Evolutionary conservation across 2,113 vertebrate species (phyloP), one percentile per base, ranked within the genome.

Genomic region (Phoxinus phoxinus): DNA sequence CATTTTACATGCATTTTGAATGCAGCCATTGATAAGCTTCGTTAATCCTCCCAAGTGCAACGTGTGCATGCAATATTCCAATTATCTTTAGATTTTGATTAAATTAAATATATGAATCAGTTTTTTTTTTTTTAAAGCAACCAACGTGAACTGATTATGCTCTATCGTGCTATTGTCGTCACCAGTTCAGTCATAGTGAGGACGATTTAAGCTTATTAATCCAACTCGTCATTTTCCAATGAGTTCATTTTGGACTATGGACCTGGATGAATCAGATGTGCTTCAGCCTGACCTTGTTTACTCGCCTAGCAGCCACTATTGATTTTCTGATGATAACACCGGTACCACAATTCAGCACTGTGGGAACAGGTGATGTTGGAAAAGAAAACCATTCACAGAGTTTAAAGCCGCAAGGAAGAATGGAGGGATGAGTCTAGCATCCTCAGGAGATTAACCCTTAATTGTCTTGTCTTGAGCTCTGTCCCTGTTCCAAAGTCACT

Each of bases 271-370:
- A 61, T 19, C 23, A 63, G 32, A 48, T 3, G 23, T 58, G 65
- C 41, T 51, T 72, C 82, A 56, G 17, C 17, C 41, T 73, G 37
- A 25, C 27, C 77, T 81, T 85, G 77, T 75, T 85, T 81, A 81
- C 69, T 80, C 44, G 83, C 21, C 65, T 53, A 44, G n/a, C 25
- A 23, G 85, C 23, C 15, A 19, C 13, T 76, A 85, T 85, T 59
- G 86, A 87, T 81, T 87, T 85, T 75, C 44, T 85, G 69, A 87
- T 75, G 46, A 46, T 73, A 27, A 46, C 61, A 85, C 19, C 10
- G 13, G 4, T 48, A 35, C 41, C 44, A 48, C 80, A 17, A 21
- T 35, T 30, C 48, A 44, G 35, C n/a, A 11, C 15, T 59, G 67
- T 81, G 67, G 19, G 61, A 73, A 72, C 69, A 44, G 51, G 51